Base-by-base conservation (phyloP, 2,113 vertebrate species). In the Seriola aureovittata region DNA sequence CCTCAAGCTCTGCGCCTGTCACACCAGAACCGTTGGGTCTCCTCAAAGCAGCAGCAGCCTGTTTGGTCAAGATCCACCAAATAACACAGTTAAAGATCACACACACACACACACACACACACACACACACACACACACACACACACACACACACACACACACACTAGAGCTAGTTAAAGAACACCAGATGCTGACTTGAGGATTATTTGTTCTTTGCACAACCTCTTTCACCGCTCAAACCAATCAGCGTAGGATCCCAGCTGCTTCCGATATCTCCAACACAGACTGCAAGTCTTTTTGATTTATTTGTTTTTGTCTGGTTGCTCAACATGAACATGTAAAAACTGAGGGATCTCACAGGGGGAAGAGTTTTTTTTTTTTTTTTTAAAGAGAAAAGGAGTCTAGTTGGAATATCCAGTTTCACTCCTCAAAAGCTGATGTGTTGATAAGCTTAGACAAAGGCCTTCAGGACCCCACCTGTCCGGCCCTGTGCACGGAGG, bases 11-110 rank as follows among this genome's bases (percentile, higher is more conserved):
- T 6, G 40, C 34, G 11, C 25, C n/a, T 58, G 54, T 76, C 71
- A 57, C 59, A 68, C 40, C 55, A 75, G 9, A 74, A 62, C 23
- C n/a, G 1, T 11, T 4, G 34, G 46, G 29, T 72, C 40, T 25
- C 2, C n/a, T 74, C 66, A 42, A 59, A 73, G 71, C 66, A 42
- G 25, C 40, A 64, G 66, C 57, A 48, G 58, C 57, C 42, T 76
- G 78, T 67, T 80, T 76, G 71, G 72, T 85, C 67, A 58, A 60
- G 66, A 67, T 48, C 59, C 76, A 64, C 64, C 54, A 60, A 82
- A 84, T 72, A 40, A 72, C 44, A 68, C 34, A 21, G 34, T 17
- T 21, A 55, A 75, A 85, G 57, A 66, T 44, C 38, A 38, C 38
- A 29, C 29, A 29, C 29, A 29, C 29, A 29, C 2, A 29, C 29